phyloP scores from a whole-genome alignment of 2,888 invertebrate species.

The Abrostola tripartita region DNA sequence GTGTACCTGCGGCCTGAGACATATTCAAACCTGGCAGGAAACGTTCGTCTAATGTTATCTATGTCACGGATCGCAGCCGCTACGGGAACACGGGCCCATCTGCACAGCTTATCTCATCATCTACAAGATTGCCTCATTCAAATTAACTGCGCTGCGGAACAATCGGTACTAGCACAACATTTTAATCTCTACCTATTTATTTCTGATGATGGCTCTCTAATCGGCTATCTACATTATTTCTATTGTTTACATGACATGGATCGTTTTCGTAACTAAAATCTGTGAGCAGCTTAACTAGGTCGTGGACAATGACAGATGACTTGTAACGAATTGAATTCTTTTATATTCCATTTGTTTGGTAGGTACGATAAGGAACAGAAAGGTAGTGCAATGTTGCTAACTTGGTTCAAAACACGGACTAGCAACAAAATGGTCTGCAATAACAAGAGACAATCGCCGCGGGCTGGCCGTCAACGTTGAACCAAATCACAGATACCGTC shows the following conservation, averaged over 20 bases:
- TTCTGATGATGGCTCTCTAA: constrained; percentile 60
- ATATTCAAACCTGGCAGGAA: constrained; percentile 70
- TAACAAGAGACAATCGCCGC: constrained; percentile 51
- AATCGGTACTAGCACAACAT: constrained; percentile 65
- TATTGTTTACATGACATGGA: constrained; percentile 70
- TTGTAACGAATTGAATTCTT: constrained; percentile 59
- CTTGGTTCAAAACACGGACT: constrained; percentile 6
- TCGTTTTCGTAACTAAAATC: constrained; percentile 66
- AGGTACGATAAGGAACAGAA: constrained; percentile 36
- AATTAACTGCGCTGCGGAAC: constrained; percentile 72
- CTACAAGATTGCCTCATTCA: constrained; percentile 64
- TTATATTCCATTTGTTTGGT: constrained; percentile 34
- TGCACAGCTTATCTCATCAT: constrained; percentile 68
- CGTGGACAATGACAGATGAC: constrained; percentile 61
- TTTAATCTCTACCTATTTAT: constrained; percentile 55
- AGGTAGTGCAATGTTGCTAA: constrained; percentile 20
- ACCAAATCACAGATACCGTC: constrained; percentile 62
- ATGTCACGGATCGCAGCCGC: constrained; percentile 74
- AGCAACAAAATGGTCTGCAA: constrained; percentile 30
- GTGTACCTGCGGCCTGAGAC: constrained; percentile 43
- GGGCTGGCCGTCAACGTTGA: constrained; percentile 27
- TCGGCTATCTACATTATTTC: constrained; percentile 66
- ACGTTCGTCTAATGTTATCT: constrained; percentile 74
- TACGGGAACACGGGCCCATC: constrained; percentile 69
- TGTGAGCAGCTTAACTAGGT: constrained; percentile 65